Evolutionary conservation across 2,888 invertebrate genomes (phyloP).

Genomic region (Chloroclysta siterata): DNA sequence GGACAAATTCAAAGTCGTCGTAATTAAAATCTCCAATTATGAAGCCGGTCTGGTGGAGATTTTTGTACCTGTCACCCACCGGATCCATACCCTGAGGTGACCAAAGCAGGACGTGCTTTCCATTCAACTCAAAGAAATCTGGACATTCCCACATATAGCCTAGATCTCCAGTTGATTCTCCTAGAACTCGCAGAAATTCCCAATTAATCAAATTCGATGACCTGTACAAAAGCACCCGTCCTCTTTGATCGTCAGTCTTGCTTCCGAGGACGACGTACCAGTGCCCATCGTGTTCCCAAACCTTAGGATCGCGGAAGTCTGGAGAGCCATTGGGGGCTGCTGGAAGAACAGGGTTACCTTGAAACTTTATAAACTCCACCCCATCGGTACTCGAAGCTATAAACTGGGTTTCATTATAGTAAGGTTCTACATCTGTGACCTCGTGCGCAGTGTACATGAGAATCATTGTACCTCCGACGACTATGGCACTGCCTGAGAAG

Average conservation of each 20-base stretch:
- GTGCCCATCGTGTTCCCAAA: conserved; percentile 69
- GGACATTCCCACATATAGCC: conserved; percentile 84
- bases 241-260: conserved; percentile 63
- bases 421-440: conserved; percentile 55
- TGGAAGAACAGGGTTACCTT: conserved; percentile 71
- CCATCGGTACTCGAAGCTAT: conserved; percentile 74
- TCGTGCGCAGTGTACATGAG: conserved; percentile 73
- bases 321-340: conserved; percentile 64
- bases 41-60: conserved; percentile 70
- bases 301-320: conserved; percentile 82
- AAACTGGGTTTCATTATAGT: conserved; percentile 69
- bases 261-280: conserved; percentile 78
- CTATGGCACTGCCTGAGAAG: conserved; percentile 79
- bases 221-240: conserved; percentile 71
- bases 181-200: conserved; percentile 70
- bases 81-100: conserved; percentile 75
- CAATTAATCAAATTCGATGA: conserved; percentile 69
- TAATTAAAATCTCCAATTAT: conserved; percentile 76
- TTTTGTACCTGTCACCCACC: conserved; percentile 73
- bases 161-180: conserved; percentile 65
- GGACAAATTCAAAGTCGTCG: conserved; percentile 68
- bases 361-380: conserved; percentile 68
- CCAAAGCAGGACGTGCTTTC: conserved; percentile 72
- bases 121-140: conserved; percentile 77
- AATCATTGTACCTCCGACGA: conserved; percentile 62